Percentiles rank a stretch among this genome's conserved stretches.
These are phyloP conservation scores for Agrotis ipsilon DNA, from an alignment of 2,888 invertebrate species.

Conservation along the genomic window DNA sequence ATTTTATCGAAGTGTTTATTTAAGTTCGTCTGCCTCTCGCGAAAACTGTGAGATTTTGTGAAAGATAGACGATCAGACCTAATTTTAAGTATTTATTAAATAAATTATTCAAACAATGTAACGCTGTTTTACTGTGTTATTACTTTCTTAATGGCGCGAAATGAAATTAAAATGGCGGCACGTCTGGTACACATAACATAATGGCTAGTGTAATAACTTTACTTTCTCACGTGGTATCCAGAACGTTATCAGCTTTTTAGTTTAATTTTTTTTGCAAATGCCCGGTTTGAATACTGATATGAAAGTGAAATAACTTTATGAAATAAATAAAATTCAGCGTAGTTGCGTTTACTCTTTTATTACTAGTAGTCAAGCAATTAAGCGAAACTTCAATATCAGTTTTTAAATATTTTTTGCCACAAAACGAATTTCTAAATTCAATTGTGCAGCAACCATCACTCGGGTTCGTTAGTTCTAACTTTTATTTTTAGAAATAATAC, in stretches of 20 bases:
- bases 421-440: too few relatives aligned
- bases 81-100: constrained; percentile 61
- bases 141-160: constrained; percentile 24
- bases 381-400: too few relatives aligned
- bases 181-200: constrained; percentile 3
- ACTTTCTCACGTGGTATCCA: constrained; percentile 46
- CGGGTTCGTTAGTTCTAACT: not conserved
- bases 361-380: too few relatives aligned
- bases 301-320: too few relatives aligned
- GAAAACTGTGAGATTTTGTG: constrained; percentile 75
- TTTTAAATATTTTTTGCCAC: too few relatives aligned
- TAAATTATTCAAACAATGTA: constrained; percentile 44
- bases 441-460: not conserved
- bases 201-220: constrained; percentile 13
- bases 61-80: constrained; percentile 80
- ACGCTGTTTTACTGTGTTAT: constrained; percentile 14
- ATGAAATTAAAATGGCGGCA: constrained; percentile 36
- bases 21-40: constrained; percentile 83
- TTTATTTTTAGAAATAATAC: not conserved
- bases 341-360: too few relatives aligned
- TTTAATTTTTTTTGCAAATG: constrained; percentile 16
- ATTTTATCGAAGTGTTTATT: constrained; percentile 26
- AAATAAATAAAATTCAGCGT: too few relatives aligned
- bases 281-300: not conserved
- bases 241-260: constrained; percentile 4